Conservation (phyloP, 2,888 invertebrate genomes). For the Sesia bembeciformis region DNA sequence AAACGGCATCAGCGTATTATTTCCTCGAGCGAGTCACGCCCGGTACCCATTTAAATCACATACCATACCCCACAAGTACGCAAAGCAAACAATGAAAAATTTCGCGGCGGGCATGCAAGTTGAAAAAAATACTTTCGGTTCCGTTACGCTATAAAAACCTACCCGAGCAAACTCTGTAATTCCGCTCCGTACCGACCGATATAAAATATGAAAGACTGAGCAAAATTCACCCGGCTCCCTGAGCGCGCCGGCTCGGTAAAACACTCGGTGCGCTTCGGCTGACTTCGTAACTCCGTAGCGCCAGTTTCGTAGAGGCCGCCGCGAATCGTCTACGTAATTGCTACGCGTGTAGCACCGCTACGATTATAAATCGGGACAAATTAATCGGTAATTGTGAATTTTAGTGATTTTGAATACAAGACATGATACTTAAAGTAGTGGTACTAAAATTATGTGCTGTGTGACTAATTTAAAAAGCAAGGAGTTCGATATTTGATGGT, state of each 20-base stretch:
- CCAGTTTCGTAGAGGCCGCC: slow-evolving; percentile 50
- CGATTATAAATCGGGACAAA: slow-evolving; percentile 16
- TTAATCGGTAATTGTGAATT: slow-evolving; percentile 46
- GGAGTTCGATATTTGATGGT: slow-evolving; percentile 40
- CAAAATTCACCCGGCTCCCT: slow-evolving; percentile 49
- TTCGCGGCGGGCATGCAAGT: slow-evolving; percentile 35
- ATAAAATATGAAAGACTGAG: slow-evolving; percentile 73
- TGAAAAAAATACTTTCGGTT: slow-evolving; percentile 55
- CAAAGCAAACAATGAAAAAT: slow-evolving; percentile 57
- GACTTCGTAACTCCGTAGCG: slow-evolving; percentile 55
- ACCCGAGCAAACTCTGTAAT: slow-evolving; percentile 68
- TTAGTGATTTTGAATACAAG: slow-evolving; percentile 21
- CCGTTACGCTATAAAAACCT: slow-evolving; percentile 60
- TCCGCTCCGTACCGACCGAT: slow-evolving; percentile 59
- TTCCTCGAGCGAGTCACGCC: slow-evolving; percentile 28
- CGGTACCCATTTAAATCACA: slow-evolving; percentile 52
- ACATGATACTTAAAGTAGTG: not conserved
- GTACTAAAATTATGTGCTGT: slow-evolving; percentile 46
- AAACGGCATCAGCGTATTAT: slow-evolving; percentile 19
- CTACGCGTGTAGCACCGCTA: slow-evolving; percentile 12
- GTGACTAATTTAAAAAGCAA: slow-evolving; percentile 24
- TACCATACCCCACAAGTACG: slow-evolving; percentile 31
- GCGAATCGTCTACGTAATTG: slow-evolving; percentile 29
- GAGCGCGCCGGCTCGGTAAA: slow-evolving; percentile 24
- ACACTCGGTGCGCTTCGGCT: slow-evolving; percentile 33